A percentile compares a stretch with the other conserved stretches of the same genome.
Evolutionary conservation across 2,797 vertebrate species (phyloP).

Genomic region (Heliangelus exortis): DNA sequence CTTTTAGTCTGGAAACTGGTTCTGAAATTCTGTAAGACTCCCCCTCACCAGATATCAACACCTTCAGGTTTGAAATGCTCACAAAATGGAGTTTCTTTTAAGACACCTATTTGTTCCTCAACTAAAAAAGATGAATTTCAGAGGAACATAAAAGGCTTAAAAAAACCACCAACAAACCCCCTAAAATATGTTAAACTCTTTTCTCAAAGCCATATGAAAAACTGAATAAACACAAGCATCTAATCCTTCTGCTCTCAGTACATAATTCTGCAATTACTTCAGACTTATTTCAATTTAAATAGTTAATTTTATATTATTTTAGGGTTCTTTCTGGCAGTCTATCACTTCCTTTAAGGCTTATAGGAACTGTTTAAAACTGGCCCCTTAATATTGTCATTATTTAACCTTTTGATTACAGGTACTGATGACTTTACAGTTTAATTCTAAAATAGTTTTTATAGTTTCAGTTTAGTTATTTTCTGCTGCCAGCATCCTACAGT

Average conservation of each 20-base stretch:
- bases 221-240: neutral
- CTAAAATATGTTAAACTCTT: neutral
- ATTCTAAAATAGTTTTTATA: neutral
- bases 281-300: neutral
- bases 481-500: neutral
- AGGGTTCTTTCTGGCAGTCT: neutral
- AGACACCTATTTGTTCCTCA: neutral
- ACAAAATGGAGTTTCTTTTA: neutral
- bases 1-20: neutral
- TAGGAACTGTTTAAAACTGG: neutral
- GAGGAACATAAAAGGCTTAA: neutral
- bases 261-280: neutral
- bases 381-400: neutral
- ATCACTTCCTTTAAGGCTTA: neutral
- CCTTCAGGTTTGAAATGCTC: neutral
- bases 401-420: neutral
- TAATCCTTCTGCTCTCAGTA: neutral
- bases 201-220: neutral
- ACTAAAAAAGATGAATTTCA: neutral
- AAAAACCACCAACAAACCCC: neutral
- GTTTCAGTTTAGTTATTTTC: neutral
- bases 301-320: neutral
- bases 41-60: neutral
- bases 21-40: neutral
- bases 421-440: neutral